phyloP scores from a whole-genome alignment of 2,888 invertebrate species.

The Nephrotoma appendiculata region DNA sequence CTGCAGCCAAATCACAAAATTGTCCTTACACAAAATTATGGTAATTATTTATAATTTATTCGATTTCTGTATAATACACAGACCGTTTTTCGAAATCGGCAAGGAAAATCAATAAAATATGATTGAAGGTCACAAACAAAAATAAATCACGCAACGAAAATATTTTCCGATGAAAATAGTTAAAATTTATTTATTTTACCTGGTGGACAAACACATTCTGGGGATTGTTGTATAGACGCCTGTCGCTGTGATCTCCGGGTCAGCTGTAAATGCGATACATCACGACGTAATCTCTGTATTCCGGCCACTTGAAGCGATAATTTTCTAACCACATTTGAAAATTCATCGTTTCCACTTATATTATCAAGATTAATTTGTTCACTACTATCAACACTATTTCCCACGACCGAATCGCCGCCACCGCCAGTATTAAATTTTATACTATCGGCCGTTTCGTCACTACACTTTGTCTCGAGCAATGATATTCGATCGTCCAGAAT shows the following conservation, averaged over 20 bases:
- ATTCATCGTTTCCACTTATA: constrained; percentile 8
- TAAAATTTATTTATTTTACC: constrained; percentile 38
- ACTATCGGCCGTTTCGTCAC: not conserved
- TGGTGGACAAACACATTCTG: constrained; percentile 57
- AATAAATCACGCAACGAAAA: not conserved
- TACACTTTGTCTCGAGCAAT: constrained; percentile 24
- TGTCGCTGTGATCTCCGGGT: constrained; percentile 29
- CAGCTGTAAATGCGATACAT: constrained; percentile 30
- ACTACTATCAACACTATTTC: not conserved
- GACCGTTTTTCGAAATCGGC: not conserved
- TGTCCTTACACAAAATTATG: not conserved
- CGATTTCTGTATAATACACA: not conserved
- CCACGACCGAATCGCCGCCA: not conserved
- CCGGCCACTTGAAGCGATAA: constrained; percentile 25
- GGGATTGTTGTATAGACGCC: constrained; percentile 16
- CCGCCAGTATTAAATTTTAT: not conserved
- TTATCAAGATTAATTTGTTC: constrained; percentile 7
- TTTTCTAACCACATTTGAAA: constrained; percentile 21
- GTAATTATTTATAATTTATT: not conserved
- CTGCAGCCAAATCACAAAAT: not conserved
- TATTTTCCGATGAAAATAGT: not conserved
- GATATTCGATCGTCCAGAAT: constrained; percentile 30
- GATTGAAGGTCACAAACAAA: not conserved
- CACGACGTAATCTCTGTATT: constrained; percentile 30
- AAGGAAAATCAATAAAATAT: not conserved